Evolutionary conservation across 2,797 vertebrate species (phyloP).

Genomic region (Chlorospingus flavigularis): DNA sequence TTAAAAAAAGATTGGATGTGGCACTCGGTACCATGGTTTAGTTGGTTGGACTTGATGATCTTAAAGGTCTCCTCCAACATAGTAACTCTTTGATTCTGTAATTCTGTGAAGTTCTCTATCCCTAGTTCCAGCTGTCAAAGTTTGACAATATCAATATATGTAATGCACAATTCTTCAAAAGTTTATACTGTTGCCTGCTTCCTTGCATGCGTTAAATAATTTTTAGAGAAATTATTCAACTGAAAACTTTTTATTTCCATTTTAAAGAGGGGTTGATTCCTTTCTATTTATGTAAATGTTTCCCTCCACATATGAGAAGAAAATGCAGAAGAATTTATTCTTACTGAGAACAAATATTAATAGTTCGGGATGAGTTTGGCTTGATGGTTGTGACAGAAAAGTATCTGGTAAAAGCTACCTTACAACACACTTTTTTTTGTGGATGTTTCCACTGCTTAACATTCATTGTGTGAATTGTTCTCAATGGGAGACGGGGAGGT

Average conservation of each 20-base stretch:
- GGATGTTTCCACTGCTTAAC: not conserved
- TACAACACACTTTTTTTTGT: not conserved
- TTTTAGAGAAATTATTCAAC: not conserved
- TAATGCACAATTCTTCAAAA: not conserved
- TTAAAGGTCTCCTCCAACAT: not conserved
- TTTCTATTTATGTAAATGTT: not conserved
- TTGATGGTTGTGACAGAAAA: not conserved
- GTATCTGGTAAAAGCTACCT: not conserved
- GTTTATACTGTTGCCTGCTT: not conserved
- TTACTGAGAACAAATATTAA: not conserved
- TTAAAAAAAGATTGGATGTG: too few species aligned
- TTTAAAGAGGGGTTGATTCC: not conserved
- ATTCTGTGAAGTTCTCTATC: not conserved
- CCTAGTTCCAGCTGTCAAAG: not conserved
- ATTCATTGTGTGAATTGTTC: not conserved
- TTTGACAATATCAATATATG: not conserved
- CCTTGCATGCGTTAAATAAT: not conserved
- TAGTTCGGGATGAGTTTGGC: not conserved
- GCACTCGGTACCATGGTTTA: fast-evolving
- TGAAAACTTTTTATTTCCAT: not conserved
- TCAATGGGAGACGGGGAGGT: not conserved
- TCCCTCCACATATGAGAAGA: not conserved
- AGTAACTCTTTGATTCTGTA: not conserved
- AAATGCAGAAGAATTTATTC: not conserved
- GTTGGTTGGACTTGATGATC: not conserved